These are phyloP conservation scores for Gonioctena quinquepunctata DNA, from an alignment of 1,140 invertebrate species.

Conservation along the genomic window DNA sequence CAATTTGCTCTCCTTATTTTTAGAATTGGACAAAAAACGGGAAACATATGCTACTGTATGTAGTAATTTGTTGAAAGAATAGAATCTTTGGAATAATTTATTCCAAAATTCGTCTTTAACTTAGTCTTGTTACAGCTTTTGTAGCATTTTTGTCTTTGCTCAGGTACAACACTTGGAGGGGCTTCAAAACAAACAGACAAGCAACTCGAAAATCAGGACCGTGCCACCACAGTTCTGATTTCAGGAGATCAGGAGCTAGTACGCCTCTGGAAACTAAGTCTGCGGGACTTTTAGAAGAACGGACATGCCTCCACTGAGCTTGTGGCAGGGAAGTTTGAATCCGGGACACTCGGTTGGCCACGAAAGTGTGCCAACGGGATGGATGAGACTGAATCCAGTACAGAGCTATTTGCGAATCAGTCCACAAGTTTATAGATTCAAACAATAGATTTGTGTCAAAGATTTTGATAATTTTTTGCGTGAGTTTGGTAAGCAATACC, in stretches of 20 bases:
- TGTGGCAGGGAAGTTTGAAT: conserved; percentile 37
- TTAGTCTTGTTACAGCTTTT: neutral
- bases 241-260: neutral
- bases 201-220: conserved; percentile 5
- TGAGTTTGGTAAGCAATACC: conserved; percentile 15
- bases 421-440: neutral
- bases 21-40: conserved; percentile 14
- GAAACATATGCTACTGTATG: neutral
- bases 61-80: conserved; percentile 44
- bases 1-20: conserved; percentile 5
- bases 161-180: conserved; percentile 3
- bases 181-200: neutral
- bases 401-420: conserved; percentile 8
- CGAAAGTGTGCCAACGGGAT: conserved; percentile 18
- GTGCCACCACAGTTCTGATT: conserved; percentile 10
- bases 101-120: neutral
- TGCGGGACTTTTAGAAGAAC: conserved; percentile 46
- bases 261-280: conserved; percentile 47
- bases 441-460: neutral
- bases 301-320: conserved; percentile 46
- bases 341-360: conserved; percentile 12
- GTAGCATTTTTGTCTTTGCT: neutral
- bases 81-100: conserved; percentile 26
- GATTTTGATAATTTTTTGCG: neutral
- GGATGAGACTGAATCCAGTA: conserved; percentile 10